Percentiles rank a stretch among this genome's conserved stretches.
Evolutionary conservation across 2,888 invertebrate genomes (phyloP).

Genomic region (Dryomyza anilis): DNA sequence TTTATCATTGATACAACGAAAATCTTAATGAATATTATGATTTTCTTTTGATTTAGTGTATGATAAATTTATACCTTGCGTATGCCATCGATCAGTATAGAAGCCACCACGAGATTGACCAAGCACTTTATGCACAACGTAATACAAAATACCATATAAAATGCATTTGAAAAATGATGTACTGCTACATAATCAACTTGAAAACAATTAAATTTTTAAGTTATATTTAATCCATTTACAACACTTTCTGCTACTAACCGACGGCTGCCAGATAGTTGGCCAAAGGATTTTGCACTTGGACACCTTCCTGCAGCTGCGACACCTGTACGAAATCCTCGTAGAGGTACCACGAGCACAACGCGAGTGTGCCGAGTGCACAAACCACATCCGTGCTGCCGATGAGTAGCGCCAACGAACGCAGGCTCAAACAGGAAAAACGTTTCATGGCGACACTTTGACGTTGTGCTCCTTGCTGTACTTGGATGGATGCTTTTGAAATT

Average conservation of each 20-base stretch:
- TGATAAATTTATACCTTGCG: constrained; percentile 44
- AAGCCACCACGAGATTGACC: constrained; percentile 53
- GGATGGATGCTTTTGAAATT: not conserved
- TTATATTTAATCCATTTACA: not conserved
- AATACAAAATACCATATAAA: constrained; percentile 52
- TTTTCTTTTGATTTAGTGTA: too few species aligned
- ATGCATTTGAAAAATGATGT: constrained; percentile 54
- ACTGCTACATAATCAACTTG: constrained; percentile 51
- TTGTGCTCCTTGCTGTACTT: too few species aligned
- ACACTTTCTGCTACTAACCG: constrained; percentile 38
- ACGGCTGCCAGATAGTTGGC: constrained; percentile 47
- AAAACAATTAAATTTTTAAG: not conserved
- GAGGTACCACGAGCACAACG: constrained; percentile 49
- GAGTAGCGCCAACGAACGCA: constrained; percentile 46
- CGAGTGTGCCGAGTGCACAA: constrained; percentile 42
- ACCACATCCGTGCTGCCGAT: constrained; percentile 51
- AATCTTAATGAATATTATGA: too few species aligned
- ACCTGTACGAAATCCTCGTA: constrained; percentile 50
- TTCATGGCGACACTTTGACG: constrained; percentile 43
- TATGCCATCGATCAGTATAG: constrained; percentile 52
- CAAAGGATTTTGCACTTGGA: constrained; percentile 49
- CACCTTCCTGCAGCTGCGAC: constrained; percentile 48
- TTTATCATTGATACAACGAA: too few species aligned
- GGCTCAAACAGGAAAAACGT: constrained; percentile 49
- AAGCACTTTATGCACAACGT: constrained; percentile 53